Percentiles rank a stretch among this genome's conserved stretches.
phyloP scores from a whole-genome alignment of 2,113 vertebrate genomes.

The Cichladusa arquata region DNA sequence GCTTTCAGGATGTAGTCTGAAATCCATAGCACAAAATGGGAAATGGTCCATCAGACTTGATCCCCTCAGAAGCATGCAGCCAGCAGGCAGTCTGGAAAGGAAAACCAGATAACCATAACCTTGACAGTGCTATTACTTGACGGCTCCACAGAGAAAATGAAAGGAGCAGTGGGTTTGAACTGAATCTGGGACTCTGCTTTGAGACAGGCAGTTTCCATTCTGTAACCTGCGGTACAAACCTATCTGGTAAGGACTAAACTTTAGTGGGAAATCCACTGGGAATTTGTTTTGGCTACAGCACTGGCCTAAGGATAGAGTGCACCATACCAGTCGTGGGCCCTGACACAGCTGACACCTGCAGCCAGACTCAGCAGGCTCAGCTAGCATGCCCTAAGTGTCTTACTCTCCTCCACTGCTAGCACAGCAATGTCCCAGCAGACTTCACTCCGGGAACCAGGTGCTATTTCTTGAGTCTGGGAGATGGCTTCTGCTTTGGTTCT shows the following conservation, averaged over 20 bases:
- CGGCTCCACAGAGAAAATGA: background rate
- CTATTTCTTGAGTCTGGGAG: background rate
- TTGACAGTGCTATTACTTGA: background rate
- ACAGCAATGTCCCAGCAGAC: background rate
- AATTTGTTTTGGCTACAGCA: background rate
- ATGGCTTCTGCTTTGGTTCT: background rate
- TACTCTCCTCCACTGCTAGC: background rate
- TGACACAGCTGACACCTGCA: background rate
- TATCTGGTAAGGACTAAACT: background rate
- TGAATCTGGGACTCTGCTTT: background rate
- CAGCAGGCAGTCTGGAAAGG: background rate
- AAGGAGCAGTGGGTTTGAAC: background rate
- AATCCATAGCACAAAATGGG: fast-evolving
- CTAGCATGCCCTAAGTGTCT: background rate
- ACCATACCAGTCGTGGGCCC: background rate
- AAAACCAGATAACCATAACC: background rate
- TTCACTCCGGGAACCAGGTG: background rate
- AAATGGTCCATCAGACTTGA: background rate
- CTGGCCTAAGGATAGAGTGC: background rate
- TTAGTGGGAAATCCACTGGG: background rate
- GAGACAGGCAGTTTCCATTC: background rate
- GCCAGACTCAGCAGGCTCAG: background rate
- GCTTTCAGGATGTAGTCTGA: background rate
- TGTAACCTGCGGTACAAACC: background rate
- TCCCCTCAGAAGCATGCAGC: background rate